Evolutionary conservation across 2,113 vertebrate species (phyloP).

Genomic region (Rousettus leschenaultii): DNA sequence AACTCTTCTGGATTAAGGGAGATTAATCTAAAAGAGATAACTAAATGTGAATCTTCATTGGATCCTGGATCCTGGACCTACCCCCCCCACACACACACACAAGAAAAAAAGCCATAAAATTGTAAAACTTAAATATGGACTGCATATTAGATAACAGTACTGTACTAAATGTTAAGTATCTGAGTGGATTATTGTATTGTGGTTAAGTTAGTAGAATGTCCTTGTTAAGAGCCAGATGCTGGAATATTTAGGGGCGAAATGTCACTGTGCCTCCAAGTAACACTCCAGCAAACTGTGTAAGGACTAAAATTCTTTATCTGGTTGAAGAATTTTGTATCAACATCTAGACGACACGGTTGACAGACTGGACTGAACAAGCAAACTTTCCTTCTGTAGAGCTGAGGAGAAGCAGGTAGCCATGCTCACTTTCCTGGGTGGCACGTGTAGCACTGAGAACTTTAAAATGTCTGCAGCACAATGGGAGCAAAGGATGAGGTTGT

Average conservation of each 20-base stretch:
- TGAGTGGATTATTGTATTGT: neutral
- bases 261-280: neutral
- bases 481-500: fast-evolving
- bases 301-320: neutral
- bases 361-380: neutral
- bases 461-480: fast-evolving
- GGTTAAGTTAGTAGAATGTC: neutral
- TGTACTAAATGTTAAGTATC: neutral
- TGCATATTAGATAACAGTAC: neutral
- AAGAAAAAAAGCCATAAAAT: neutral
- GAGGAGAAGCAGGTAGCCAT: neutral
- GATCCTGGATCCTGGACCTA: neutral
- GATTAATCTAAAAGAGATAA: neutral
- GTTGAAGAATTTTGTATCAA: neutral
- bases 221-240: neutral
- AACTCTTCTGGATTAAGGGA: neutral
- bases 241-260: conserved; percentile 1
- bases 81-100: neutral
- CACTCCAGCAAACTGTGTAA: neutral
- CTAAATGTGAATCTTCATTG: neutral
- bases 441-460: neutral
- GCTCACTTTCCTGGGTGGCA: neutral
- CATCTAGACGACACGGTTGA: neutral
- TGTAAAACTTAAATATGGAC: neutral
- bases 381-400: neutral